phyloP scores from a whole-genome alignment of 2,113 vertebrate genomes.

The Centrocercus urophasianus region DNA sequence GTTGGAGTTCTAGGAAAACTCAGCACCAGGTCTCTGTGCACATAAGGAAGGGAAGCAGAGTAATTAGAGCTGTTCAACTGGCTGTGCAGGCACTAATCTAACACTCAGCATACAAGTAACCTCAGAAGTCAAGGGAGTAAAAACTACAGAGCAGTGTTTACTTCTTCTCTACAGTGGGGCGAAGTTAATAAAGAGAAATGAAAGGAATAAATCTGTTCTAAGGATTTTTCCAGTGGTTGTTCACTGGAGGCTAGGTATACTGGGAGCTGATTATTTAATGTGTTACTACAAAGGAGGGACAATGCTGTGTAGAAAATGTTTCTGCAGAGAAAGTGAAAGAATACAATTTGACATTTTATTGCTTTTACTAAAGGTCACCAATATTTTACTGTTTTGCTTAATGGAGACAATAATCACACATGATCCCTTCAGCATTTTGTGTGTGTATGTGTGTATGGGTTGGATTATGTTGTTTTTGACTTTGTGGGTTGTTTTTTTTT shows the following conservation, averaged over 20 bases:
- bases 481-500: neutral
- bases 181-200: neutral
- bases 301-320: neutral
- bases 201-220: neutral
- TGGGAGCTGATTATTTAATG: neutral
- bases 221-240: neutral
- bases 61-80: accelerated
- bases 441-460: neutral
- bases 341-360: neutral
- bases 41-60: neutral
- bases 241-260: neutral
- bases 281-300: neutral
- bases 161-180: neutral
- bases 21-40: neutral
- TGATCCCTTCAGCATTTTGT: neutral
- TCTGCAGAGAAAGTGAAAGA: neutral
- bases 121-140: neutral
- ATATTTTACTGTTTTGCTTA: neutral
- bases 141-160: neutral
- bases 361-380: neutral
- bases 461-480: neutral
- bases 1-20: neutral
- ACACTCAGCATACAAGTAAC: neutral
- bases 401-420: neutral
- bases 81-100: neutral